Base-by-base conservation (phyloP, 2,113 vertebrate species). In the Otis tarda region DNA sequence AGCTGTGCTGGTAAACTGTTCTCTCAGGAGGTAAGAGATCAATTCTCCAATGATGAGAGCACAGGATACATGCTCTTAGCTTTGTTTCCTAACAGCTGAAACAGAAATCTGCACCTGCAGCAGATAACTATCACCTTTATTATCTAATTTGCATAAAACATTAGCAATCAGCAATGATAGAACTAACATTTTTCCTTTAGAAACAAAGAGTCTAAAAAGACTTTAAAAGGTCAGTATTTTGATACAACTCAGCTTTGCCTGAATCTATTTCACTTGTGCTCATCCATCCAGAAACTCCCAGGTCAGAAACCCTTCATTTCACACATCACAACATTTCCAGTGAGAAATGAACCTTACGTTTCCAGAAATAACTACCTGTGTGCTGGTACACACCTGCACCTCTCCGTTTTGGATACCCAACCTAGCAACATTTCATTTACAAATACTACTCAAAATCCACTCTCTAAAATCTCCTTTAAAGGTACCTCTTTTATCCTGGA, bases 41-140 rank as follows among this genome's bases (percentile, higher is more conserved):
- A 95, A 83, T 93, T 95, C 94, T 95, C 77, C 83, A 87, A 69
- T 49, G 80, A 76, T 69, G 86, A 95, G 83, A 93, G 74, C 45
- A 94, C 77, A 91, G 92, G 89, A 97, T 85, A 81, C 55, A 82
- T 12, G 55, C 94, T 94, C 91, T 94, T 83, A 84, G 91, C 87
- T 94, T 83, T 92, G 81, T 78, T 94, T 95, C 93, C 80, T 87
- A 96, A 86, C 83, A 94, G 90, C 91, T 90, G 89, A 97, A 97
- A 94, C 74, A 94, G 92, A 91, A 96, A 89, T 76, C 87, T 94
- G 89, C 95, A 94, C 92, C 96, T 96, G 95, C 95, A 96, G 94
- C 89, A 96, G 91, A 85, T 92, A 94, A 92, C 93, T 91, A 97
- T 96, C 96, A 95, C 92, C 93, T 96, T 95, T 87, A 95, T 94